A percentile compares a stretch with the other conserved stretches of the same genome.
Conservation (phyloP, 2,888 invertebrate genomes). For the Galerucella calmariensis region DNA sequence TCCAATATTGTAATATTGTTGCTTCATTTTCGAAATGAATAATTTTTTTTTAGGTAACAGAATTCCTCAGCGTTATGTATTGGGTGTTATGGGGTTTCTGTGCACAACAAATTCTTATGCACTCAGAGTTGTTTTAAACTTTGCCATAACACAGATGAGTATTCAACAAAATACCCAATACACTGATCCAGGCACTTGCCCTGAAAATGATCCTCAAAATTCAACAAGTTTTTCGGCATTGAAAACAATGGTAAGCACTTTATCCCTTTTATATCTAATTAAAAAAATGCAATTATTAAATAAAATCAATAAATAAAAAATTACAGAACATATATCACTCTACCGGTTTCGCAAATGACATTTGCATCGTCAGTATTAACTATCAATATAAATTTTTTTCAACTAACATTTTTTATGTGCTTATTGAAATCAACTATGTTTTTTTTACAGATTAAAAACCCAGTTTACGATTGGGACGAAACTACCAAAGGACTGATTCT, state of each 20-base stretch:
- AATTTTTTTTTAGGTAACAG: conserved; percentile 68
- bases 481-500: conserved; percentile 80
- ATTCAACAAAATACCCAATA: conserved; percentile 57
- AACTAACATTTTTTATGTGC: no score
- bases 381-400: no score
- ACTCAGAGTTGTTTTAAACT: conserved; percentile 62
- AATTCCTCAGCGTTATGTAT: conserved; percentile 76
- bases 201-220: conserved; percentile 54
- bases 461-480: conserved; percentile 73
- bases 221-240: conserved; percentile 37
- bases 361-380: no score
- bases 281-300: no score
- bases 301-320: no score
- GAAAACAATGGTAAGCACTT: conserved; percentile 44
- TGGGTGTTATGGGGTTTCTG: conserved; percentile 68
- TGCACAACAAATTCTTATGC: conserved; percentile 65
- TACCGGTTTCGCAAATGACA: no score
- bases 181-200: conserved; percentile 68
- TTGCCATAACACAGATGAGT: conserved; percentile 66
- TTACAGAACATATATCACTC: no score
- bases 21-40: no score
- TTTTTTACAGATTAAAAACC: conserved; percentile 5
- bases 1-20: no score
- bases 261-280: no score
- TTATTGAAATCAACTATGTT: background rate